phyloP scores from a whole-genome alignment of 2,888 invertebrate genomes.

The Encarsia formosa region DNA sequence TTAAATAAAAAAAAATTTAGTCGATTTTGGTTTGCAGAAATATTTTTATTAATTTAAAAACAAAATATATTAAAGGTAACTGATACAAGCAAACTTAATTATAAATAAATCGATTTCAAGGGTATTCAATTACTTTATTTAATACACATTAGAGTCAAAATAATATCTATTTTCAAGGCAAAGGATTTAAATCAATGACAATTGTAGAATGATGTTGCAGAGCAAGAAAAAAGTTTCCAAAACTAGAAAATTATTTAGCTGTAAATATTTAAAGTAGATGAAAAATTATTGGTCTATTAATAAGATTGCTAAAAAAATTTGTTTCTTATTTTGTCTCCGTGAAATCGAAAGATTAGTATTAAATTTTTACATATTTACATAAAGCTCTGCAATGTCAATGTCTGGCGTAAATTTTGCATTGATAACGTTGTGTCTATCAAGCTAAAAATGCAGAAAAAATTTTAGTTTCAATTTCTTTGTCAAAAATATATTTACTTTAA shows the following conservation, averaged over 20 bases:
- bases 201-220: slow-evolving; percentile 1
- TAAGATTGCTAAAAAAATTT: slow-evolving; percentile 2
- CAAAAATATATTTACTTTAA: too few species aligned
- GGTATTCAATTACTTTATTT: background rate
- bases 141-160: too few species aligned
- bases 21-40: too few species aligned
- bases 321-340: background rate
- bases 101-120: slow-evolving; percentile 6
- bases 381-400: slow-evolving; percentile 22
- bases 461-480: too few species aligned
- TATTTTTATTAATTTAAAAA: slow-evolving; percentile 23
- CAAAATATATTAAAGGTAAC: slow-evolving; percentile 25
- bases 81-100: slow-evolving; percentile 23
- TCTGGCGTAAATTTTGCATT: slow-evolving; percentile 4
- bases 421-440: too few species aligned
- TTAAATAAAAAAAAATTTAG: background rate
- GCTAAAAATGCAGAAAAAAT: too few species aligned
- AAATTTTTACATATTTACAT: slow-evolving; percentile 27
- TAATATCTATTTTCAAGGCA: too few species aligned
- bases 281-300: slow-evolving; percentile 1
- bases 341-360: slow-evolving; percentile 22
- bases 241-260: too few species aligned
- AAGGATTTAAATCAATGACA: too few species aligned
- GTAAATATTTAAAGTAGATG: too few species aligned
- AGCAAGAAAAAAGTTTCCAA: slow-evolving; percentile 5